A percentile compares a stretch with the other conserved stretches of the same genome.
Evolutionary conservation across 2,113 vertebrate species (phyloP).

Genomic region (Cromileptes altivelis): DNA sequence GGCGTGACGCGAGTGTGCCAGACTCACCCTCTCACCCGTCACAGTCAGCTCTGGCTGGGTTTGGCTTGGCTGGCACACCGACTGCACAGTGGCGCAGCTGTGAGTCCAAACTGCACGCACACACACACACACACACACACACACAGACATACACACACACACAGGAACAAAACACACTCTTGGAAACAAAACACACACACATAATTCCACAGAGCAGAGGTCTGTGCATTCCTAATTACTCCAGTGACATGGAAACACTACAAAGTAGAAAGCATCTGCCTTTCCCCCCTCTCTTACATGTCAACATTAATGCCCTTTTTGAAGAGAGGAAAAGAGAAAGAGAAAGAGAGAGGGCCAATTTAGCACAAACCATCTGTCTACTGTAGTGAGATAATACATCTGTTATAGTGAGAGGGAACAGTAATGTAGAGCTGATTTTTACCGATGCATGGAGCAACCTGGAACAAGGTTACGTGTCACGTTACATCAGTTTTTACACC

Average conservation of each 20-base stretch:
- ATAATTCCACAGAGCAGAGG: slow-evolving; percentile 64
- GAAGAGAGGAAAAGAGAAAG: slow-evolving; percentile 48
- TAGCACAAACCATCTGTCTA: slow-evolving; percentile 74
- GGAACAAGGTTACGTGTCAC: slow-evolving; percentile 61
- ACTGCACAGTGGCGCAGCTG: slow-evolving; percentile 74
- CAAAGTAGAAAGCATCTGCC: slow-evolving; percentile 80
- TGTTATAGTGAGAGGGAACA: slow-evolving; percentile 51
- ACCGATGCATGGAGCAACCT: slow-evolving; percentile 57
- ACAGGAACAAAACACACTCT: slow-evolving; percentile 24
- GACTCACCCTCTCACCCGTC: slow-evolving; percentile 65
- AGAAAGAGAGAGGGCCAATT: slow-evolving; percentile 59
- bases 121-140: slow-evolving; percentile 22
- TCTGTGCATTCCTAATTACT: slow-evolving; percentile 79
- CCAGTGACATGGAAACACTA: slow-evolving; percentile 81
- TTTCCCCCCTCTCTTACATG: slow-evolving; percentile 50
- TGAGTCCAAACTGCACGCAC: slow-evolving; percentile 38
- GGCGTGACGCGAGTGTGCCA: slow-evolving; percentile 49
- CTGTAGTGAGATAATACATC: slow-evolving; percentile 64
- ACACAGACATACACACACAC: slow-evolving; percentile 27
- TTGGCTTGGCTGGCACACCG: slow-evolving; percentile 50
- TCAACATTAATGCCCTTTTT: slow-evolving; percentile 69
- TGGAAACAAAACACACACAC: slow-evolving; percentile 53
- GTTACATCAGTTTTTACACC: slow-evolving; percentile 67
- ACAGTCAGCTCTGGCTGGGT: slow-evolving; percentile 58
- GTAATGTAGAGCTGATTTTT: slow-evolving; percentile 46